Evolutionary conservation across 53 echinoderm and acorn worm species (phyloP), one percentile per base, ranked within the genome.

Genomic region (Crossaster papposus): DNA sequence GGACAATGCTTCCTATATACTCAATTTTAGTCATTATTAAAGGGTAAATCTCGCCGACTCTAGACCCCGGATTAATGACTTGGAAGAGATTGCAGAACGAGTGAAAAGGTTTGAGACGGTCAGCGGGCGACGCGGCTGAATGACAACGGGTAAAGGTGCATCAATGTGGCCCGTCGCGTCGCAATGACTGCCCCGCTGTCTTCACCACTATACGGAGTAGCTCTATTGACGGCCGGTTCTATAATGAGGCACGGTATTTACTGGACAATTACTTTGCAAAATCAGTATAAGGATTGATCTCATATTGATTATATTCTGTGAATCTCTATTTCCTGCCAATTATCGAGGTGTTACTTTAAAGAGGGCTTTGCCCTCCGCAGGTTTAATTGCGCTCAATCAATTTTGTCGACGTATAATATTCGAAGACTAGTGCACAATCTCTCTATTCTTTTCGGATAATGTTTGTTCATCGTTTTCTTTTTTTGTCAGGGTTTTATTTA

Each of bases 341-440:
- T 84, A 84, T 52, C 22, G 38, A 65, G 84, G 84, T 84, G 84
- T 84, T 84, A 84, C 84, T 84, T 84, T 72, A 84, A 84, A 72
- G 84, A 54, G 72, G 72, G 3, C 72, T 53, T 54, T 35, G 72
- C 84, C 51, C 72, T 65, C 82, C 33, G 26, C 29, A 24, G 37
- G 72, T 50, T 72, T 71, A 72, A 84, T 78, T 72, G 71, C 6
- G 20, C 31, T 35, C 31, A 53, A 52, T 15, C 70, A 22, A 34
- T 83, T 83, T 83, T 65, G 70, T 84, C 52, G 84, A 72, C 83
- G 51, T 37, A 29, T 31, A 58, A 2, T 3, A 80, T 23, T 4
- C 58, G 80, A 31, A 15, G n/a, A n/a, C n/a, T n/a, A n/a, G 1
- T 63, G 81, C 1, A 28, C 24, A 44, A 72, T 72, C 71, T 72